Evolutionary conservation across 53 echinoderm and acorn worm genomes (phyloP), one percentile per base, ranked within the genome.

Genomic region (Paelopatides confundens): DNA sequence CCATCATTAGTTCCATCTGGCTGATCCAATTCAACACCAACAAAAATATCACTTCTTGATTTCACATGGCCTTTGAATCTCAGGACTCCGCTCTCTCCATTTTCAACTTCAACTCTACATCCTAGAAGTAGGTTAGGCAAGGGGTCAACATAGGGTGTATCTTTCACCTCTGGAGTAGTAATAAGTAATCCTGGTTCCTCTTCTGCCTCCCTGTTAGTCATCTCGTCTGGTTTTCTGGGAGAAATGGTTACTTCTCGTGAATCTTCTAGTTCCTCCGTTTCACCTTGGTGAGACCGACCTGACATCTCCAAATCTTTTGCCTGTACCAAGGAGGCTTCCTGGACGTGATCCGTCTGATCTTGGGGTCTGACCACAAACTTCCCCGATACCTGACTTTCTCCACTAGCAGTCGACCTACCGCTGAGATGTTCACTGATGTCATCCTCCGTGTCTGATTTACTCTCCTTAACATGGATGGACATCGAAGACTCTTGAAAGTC

Each of bases 341-440:
- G 79, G 2, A 79, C 31, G 5, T 79, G 24, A 52, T 54, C 79
- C 9, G 79, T 13, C n/a, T 35, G 15, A 71, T 86, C 86, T n/a
- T 10, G 6, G 6, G 38, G 65, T 66, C 63, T 86, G 34, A 65
- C 81, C 29, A 91, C 87, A 32, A 91, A 63, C 62, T 86, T 85
- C 18, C 67, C 93, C 12, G 89, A 89, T 4, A 37, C 23, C 51
- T 81, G 86, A 63, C 91, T 91, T 13, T 85, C 85, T 10, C 88
- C 92, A 30, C 93, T 89, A 21, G 91, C 89, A 10, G 93, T 62
- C 24, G 91, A 94, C 47, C 69, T 74, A 38, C 90, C 96, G 17
- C 94, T 95, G 51, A 97, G 63, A 54, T 97, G 94, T 84, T 97
- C 98, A 66, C 98, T 97, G 87, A 97, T 95, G 70, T 97, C 98